Percentiles rank a stretch among this genome's conserved stretches.
These are phyloP conservation scores for Climacteris rufus DNA, from an alignment of 2,113 vertebrate species.

Conservation along the genomic window DNA sequence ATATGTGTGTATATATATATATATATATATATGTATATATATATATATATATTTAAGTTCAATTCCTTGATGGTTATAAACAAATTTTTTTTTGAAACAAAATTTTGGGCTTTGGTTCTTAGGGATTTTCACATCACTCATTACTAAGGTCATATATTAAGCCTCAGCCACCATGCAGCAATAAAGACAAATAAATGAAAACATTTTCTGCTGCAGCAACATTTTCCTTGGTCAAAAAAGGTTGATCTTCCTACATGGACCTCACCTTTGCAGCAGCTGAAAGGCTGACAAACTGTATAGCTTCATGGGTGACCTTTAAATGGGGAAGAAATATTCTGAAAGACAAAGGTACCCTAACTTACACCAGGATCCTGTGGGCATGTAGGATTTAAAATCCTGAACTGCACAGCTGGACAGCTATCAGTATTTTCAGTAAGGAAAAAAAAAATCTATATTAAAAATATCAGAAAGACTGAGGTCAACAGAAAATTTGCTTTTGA, in stretches of 20 bases:
- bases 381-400: not conserved
- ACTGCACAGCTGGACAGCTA: not conserved
- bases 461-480: not conserved
- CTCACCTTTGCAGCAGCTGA: not conserved
- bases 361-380: not conserved
- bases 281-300: not conserved
- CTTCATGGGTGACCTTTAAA: not conserved
- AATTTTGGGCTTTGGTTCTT: not conserved
- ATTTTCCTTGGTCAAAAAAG: not conserved
- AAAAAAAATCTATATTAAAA: not conserved
- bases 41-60: no score
- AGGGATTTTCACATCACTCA: not conserved
- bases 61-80: not conserved
- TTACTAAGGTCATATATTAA: not conserved
- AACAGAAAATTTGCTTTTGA: not conserved
- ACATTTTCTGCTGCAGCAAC: not conserved
- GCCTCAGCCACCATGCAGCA: not conserved
- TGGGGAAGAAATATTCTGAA: not conserved
- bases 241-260: not conserved
- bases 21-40: no score
- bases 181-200: not conserved
- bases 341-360: not conserved
- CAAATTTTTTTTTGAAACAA: not conserved
- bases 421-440: rapidly evolving
- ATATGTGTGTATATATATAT: no score